Base-by-base conservation (phyloP, 2,888 invertebrate genomes). In the Plebejus argus region DNA sequence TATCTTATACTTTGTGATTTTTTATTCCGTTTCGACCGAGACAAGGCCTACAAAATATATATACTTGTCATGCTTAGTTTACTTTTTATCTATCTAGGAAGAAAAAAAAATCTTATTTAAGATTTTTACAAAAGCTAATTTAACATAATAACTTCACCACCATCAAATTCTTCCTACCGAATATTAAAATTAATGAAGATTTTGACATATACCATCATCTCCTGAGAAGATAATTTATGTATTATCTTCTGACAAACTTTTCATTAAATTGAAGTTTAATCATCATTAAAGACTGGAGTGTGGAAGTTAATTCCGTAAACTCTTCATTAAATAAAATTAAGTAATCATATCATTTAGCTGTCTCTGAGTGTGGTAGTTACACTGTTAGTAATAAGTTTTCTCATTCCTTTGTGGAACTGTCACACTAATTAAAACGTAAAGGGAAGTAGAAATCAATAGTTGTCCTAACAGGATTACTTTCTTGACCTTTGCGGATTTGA, bases 401-500 rank as follows among this genome's bases (percentile, higher is more conserved):
- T 20, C 28, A 15, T 66, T 66, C 28, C 66, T 66, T 33, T 33
- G 28, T 33, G 15, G 28, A 66, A 66, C 66, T 39, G 72, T 45
- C 45, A 45, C 71, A 72, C 72, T 72, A 72, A 72, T 72, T 72
- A 45, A 72, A 45, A 45, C 45, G 72, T 72, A 35, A 71, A 39
- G 39, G 71, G 20, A 71, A 71, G 71, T 71, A 72, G 23, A 72
- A 72, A 72, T 72, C 72, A 72, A 72, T 72, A 72, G 45, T 45
- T 45, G 23, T 45, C 45, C 72, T 45, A 72, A 72, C 45, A 72
- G 72, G 72, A 39, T 72, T 72, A 72, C 45, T 72, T n/a, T 45
- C 72, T 20, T 72, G 45, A 72, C 72, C 72, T 72, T 72, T 23
- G 45, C 45, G 72, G 72, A 72, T 45, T 39, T 12, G 45, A 45